phyloP scores from a whole-genome alignment of 2,113 vertebrate species.

The Bufo bufo region DNA sequence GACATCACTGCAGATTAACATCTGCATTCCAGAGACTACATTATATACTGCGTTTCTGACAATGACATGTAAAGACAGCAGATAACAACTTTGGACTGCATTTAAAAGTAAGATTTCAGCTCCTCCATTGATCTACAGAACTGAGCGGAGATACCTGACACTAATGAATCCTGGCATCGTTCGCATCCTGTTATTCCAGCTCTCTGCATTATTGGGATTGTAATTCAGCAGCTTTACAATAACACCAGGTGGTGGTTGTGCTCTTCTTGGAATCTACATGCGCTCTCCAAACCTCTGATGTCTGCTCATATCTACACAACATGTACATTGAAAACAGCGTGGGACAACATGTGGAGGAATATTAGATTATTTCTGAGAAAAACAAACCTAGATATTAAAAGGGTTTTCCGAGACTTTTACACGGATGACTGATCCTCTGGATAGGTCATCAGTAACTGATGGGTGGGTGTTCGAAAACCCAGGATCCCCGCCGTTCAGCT shows the following conservation, averaged over 20 bases:
- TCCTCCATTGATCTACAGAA: background rate
- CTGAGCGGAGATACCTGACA: background rate
- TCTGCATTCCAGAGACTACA: background rate
- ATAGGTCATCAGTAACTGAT: too few species aligned
- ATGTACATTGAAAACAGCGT: background rate
- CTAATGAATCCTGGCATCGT: background rate
- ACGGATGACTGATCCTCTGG: too few species aligned
- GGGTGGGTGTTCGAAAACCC: too few species aligned
- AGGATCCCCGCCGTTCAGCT: too few species aligned
- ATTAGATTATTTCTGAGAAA: background rate
- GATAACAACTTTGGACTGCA: background rate
- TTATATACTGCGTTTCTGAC: background rate
- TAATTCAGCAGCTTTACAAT: constrained; percentile 11
- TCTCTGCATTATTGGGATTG: constrained; percentile 19
- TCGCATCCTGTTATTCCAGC: background rate
- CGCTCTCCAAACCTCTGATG: background rate
- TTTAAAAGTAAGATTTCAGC: background rate
- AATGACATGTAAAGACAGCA: background rate
- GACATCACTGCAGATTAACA: background rate
- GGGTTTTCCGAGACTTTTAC: too few species aligned
- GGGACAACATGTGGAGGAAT: constrained; percentile 20
- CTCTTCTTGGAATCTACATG: constrained; percentile 16
- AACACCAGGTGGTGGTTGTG: constrained; percentile 38
- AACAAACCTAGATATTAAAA: background rate
- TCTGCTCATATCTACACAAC: background rate